A percentile compares a stretch with the other conserved stretches of the same genome.
These are phyloP conservation scores for Tinamus major DNA, from an alignment of 2,797 vertebrate species.

Conservation along the genomic window DNA sequence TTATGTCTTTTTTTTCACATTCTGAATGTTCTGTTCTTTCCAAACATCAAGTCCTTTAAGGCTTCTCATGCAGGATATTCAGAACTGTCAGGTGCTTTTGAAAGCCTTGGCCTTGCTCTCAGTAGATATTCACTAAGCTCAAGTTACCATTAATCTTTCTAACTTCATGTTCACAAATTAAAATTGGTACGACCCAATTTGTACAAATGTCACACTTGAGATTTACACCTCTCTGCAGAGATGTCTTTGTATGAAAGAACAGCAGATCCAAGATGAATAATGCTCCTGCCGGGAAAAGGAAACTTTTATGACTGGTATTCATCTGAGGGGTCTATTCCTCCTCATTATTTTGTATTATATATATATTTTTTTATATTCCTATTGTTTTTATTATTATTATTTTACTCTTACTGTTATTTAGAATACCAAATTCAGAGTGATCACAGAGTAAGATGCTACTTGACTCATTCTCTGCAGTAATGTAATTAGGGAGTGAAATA, in stretches of 20 bases:
- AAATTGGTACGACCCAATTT: constrained; percentile 40
- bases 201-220: neutral
- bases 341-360: neutral
- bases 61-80: neutral
- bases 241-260: neutral
- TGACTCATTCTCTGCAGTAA: constrained; percentile 11
- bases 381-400: neutral
- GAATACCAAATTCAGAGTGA: neutral
- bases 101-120: neutral
- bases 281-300: neutral
- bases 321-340: neutral
- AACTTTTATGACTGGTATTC: neutral
- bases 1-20: neutral
- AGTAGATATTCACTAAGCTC: neutral
- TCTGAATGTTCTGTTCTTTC: neutral
- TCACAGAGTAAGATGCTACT: neutral
- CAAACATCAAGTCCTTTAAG: neutral
- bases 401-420: neutral
- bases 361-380: neutral
- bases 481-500: constrained; percentile 32
- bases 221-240: neutral
- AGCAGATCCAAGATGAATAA: neutral
- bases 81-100: neutral
- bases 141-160: neutral
- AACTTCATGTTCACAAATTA: constrained; percentile 29